Percentiles rank a stretch among this genome's conserved stretches.
Conservation (phyloP, 1,140 invertebrate species). For the Drosophila auraria region DNA sequence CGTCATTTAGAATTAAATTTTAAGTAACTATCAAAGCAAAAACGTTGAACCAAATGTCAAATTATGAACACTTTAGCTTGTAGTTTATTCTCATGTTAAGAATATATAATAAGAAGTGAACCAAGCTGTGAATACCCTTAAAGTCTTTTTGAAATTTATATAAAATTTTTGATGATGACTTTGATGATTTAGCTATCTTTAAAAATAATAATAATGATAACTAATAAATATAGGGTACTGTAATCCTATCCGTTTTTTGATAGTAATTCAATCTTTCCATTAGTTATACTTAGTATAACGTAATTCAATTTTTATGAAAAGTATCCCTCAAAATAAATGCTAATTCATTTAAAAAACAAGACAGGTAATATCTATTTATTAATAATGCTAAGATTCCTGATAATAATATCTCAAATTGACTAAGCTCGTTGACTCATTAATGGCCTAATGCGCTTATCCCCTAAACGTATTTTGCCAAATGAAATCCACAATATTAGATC, state of each 20-base stretch:
- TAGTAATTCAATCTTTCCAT: too few species aligned
- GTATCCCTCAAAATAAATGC: not conserved
- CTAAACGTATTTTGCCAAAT: slow-evolving; percentile 22
- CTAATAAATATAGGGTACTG: too few species aligned
- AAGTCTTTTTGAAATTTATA: not conserved
- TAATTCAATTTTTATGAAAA: not conserved
- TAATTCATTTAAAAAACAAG: not conserved
- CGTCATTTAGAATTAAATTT: too few species aligned
- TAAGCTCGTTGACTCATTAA: not conserved
- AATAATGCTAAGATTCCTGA: too few species aligned
- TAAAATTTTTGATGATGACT: not conserved
- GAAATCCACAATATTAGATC: slow-evolving; percentile 7
- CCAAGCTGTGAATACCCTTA: too few species aligned
- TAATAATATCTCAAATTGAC: not conserved
- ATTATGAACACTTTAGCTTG: too few species aligned
- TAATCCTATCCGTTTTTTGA: too few species aligned
- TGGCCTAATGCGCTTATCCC: slow-evolving; percentile 8
- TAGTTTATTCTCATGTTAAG: too few species aligned
- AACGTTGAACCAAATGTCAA: too few species aligned
- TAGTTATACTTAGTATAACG: not conserved
- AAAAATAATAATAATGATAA: too few species aligned
- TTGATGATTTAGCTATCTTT: not conserved
- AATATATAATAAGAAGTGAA: too few species aligned
- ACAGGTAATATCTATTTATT: not conserved
- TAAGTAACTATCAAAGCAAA: too few species aligned